These are phyloP conservation scores for Tachina fera DNA, from an alignment of 2,888 invertebrate species.

Conservation along the genomic window DNA sequence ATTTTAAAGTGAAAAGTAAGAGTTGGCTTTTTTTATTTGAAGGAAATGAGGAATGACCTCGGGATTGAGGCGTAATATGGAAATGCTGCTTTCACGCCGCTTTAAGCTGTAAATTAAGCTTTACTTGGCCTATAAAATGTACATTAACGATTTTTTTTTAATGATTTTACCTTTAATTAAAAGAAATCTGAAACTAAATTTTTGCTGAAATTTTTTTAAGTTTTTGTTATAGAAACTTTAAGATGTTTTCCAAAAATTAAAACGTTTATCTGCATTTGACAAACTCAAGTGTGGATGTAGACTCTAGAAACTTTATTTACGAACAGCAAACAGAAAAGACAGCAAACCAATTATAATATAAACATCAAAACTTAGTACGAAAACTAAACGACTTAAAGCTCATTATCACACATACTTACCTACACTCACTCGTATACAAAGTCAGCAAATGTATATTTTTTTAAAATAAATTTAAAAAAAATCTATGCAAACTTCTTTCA, in stretches of 20 bases:
- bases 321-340: not conserved
- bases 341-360: conserved; percentile 18
- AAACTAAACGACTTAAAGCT: conserved; percentile 30
- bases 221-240: too few species aligned
- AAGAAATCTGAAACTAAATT: not conserved
- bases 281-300: conserved; percentile 51
- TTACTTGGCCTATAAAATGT: too few species aligned
- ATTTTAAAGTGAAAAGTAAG: not conserved
- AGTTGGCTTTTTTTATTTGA: too few species aligned
- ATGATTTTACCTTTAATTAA: too few species aligned
- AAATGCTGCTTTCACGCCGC: too few species aligned
- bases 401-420: not conserved
- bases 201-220: not conserved
- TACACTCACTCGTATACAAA: not conserved
- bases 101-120: too few species aligned
- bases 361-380: conserved; percentile 11
- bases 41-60: too few species aligned
- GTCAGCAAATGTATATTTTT: not conserved
- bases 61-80: too few species aligned
- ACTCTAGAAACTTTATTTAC: too few species aligned
- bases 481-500: conserved; percentile 3
- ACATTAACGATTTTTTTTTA: too few species aligned
- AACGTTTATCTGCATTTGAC: conserved; percentile 58
- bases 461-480: conserved; percentile 5
- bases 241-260: not conserved